Conservation (phyloP, 2,113 vertebrate species). For the Nanorana parkeri region DNA sequence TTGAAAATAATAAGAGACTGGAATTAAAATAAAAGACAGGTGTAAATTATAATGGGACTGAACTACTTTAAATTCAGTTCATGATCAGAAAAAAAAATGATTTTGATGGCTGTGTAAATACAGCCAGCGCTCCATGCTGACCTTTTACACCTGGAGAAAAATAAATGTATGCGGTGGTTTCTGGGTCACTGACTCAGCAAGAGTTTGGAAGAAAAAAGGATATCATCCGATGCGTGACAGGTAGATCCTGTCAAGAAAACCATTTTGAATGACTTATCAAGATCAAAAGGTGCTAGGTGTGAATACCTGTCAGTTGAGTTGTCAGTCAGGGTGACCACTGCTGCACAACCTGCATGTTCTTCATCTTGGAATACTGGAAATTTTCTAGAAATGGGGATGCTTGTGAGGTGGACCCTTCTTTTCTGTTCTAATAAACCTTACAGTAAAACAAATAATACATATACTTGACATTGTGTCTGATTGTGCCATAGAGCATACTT, state of each 20-base stretch:
- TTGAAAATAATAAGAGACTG: background rate
- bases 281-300: conserved; percentile 28
- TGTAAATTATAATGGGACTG: background rate
- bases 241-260: conserved; percentile 34
- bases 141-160: conserved; percentile 27
- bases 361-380: background rate
- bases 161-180: conserved; percentile 13
- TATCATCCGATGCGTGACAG: background rate
- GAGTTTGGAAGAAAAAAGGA: conserved; percentile 12
- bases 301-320: conserved; percentile 15
- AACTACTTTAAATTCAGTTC: background rate
- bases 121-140: background rate
- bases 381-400: background rate
- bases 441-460: background rate
- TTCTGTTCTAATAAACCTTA: background rate
- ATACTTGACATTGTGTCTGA: no score
- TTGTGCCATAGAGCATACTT: no score
- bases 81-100: background rate
- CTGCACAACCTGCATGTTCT: background rate
- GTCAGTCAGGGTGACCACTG: conserved; percentile 21
- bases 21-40: conserved; percentile 16
- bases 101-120: conserved; percentile 11
- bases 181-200: conserved; percentile 43
- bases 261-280: conserved; percentile 32
- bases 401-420: background rate